A percentile compares a stretch with the other conserved stretches of the same genome.
These are phyloP conservation scores for Mythimna impura DNA, from an alignment of 2,888 invertebrate genomes.

Conservation along the genomic window DNA sequence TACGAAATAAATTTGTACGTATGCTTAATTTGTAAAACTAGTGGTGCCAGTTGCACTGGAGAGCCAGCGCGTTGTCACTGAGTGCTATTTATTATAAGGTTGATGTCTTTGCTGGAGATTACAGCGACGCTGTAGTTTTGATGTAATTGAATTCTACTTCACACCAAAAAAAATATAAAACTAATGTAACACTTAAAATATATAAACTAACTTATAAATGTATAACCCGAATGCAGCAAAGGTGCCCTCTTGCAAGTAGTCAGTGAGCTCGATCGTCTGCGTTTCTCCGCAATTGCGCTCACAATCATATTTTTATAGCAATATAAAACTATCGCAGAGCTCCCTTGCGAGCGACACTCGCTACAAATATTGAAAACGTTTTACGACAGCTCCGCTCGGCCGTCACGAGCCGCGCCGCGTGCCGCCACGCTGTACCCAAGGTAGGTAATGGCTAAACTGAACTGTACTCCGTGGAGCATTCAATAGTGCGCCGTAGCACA, in stretches of 20 bases:
- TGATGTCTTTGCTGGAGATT: too few species aligned
- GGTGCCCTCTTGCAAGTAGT: neutral
- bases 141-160: too few species aligned
- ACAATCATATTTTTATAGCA: neutral
- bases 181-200: too few species aligned
- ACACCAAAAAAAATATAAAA: too few species aligned
- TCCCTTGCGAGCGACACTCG: neutral
- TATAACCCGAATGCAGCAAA: neutral
- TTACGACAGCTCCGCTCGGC: neutral
- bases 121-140: too few species aligned
- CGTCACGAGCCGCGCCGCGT: neutral
- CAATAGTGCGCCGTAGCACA: neutral
- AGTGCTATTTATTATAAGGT: too few species aligned
- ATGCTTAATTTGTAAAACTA: neutral
- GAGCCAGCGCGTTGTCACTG: too few species aligned
- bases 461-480: neutral
- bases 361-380: neutral
- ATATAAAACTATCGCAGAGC: slow-evolving; percentile 2
- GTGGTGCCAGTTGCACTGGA: neutral
- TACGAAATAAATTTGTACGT: neutral
- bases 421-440: neutral
- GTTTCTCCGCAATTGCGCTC: neutral
- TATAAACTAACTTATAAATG: too few species aligned
- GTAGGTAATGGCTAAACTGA: neutral
- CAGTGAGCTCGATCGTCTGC: neutral